Base-by-base conservation (phyloP, 2,888 invertebrate species). In the Drosophila mimica region DNA sequence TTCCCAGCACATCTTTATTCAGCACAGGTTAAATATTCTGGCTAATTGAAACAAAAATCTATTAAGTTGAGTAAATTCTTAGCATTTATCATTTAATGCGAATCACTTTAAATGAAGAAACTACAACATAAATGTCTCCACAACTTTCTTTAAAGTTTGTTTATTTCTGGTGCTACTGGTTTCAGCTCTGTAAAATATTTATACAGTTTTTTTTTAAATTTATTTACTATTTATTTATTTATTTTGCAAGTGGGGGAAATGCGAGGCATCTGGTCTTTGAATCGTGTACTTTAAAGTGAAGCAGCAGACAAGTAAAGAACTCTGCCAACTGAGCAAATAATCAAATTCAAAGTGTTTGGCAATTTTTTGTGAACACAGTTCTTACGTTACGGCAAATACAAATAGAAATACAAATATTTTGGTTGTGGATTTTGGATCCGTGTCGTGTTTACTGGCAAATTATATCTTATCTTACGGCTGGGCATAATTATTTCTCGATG, bases 281-380 rank as follows among this genome's bases (percentile, higher is more conserved):
- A 17, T 5, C 25, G 13, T 8, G 6, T 7, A n/a, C n/a, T 31
- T 30, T 30, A 7, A 34, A 5, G 30, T 25, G 13, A 36, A 25
- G 36, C 25, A 38, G n/a, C 11, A 3, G 4, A 28, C 2, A 54
- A 36, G 5, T 9, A 7, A 31, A 59, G n/a, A 61, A 25, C 9
- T 34, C 38, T 38, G 6, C 11, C 70, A 57, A 38, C 56, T 74
- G 57, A 34, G 20, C 31, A 65, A 66, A 58, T 33, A 72, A 34
- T 17, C 3, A 51, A 48, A 54, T 52, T 60, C 2, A 17, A 46
- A 36, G 34, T 11, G 15, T 48, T 53, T 11, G 51, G 40, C 28
- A 20, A 33, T 34, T 40, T 62, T 51, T 11, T 51, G 20, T 13
- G n/a, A 49, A 51, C 43, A 40, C 38, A 15, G 28, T 49, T 31